Evolutionary conservation across 2,113 vertebrate species (phyloP).

Genomic region (Oreochromis spilurus): DNA sequence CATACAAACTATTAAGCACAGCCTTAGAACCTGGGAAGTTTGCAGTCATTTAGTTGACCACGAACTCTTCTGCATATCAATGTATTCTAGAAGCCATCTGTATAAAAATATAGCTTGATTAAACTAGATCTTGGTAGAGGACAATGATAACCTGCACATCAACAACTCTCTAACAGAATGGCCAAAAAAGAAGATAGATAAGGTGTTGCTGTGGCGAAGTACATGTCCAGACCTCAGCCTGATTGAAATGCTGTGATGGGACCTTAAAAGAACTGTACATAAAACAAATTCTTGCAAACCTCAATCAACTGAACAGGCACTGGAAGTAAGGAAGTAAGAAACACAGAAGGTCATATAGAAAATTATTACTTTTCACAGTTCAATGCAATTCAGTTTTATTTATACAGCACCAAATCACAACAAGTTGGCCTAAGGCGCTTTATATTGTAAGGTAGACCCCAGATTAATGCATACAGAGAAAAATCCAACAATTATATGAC

Average conservation of each 20-base stretch:
- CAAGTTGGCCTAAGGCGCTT: fast-evolving
- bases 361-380: not conserved
- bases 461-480: not conserved
- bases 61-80: not conserved
- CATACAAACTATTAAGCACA: not conserved
- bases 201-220: not conserved
- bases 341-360: not conserved
- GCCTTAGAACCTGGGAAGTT: not conserved
- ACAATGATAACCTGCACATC: not conserved
- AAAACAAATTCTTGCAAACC: not conserved
- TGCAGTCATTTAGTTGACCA: not conserved
- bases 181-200: fast-evolving
- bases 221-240: fast-evolving
- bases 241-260: not conserved
- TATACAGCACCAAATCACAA: not conserved
- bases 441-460: not conserved
- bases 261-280: not conserved
- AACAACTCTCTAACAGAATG: not conserved
- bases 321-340: not conserved
- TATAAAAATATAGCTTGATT: not conserved
- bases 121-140: not conserved
- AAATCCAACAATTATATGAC: fast-evolving
- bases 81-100: not conserved
- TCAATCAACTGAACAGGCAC: not conserved
- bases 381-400: not conserved